Conservation (phyloP, 2,797 vertebrate species). For the Notolepis coatsorum region DNA sequence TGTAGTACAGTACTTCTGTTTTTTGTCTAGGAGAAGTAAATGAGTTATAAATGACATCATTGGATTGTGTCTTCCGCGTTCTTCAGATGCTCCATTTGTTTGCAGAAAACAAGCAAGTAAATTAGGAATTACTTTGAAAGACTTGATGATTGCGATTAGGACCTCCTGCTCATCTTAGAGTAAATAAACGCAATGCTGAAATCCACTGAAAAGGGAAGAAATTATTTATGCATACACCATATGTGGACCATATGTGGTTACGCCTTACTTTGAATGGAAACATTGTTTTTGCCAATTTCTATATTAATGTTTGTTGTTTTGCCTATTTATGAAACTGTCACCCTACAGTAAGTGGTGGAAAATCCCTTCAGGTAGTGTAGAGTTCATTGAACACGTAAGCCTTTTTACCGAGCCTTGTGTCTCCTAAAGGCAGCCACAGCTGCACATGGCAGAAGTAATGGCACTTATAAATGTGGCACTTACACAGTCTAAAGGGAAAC, state of each 20-base stretch:
- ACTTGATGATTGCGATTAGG: too few species aligned
- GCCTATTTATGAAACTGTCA: constrained; percentile 12
- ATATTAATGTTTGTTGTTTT: neutral
- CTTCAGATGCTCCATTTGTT: too few species aligned
- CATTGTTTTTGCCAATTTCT: neutral
- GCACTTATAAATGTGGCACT: constrained; percentile 40
- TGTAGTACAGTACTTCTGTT: too few species aligned
- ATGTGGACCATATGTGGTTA: neutral
- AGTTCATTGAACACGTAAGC: constrained; percentile 16
- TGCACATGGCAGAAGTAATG: constrained; percentile 41
- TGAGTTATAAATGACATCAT: too few species aligned
- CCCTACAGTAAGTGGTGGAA: constrained; percentile 1
- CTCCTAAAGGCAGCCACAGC: constrained; percentile 37
- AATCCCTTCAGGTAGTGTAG: constrained; percentile 9
- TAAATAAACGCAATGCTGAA: neutral
- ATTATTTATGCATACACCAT: neutral
- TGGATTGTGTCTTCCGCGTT: too few species aligned
- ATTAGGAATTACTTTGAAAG: too few species aligned
- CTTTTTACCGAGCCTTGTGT: constrained; percentile 28
- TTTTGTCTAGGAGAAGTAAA: too few species aligned
- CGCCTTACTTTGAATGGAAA: neutral
- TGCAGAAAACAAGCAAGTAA: too few species aligned
- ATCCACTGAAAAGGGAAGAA: neutral
- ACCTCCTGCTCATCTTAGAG: neutral
- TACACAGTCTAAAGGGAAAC: constrained; percentile 21